A percentile compares a stretch with the other conserved stretches of the same genome.
Evolutionary conservation across 1,140 invertebrate species (phyloP).

Genomic region (Drosophila pandora): DNA sequence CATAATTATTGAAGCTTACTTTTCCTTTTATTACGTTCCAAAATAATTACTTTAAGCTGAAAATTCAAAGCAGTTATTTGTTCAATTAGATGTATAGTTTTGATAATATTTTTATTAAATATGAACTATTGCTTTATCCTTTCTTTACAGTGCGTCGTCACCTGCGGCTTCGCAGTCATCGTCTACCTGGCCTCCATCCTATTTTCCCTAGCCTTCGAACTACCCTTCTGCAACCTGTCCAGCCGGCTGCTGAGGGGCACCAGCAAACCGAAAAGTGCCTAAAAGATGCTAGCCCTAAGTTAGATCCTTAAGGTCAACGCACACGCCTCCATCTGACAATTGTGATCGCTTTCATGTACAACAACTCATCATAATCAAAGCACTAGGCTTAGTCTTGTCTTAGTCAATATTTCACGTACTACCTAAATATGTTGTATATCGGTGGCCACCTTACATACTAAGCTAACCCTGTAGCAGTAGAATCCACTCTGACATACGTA

Average conservation of each 20-base stretch:
- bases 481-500: slow-evolving; percentile 12
- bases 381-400: slow-evolving; percentile 38
- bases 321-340: slow-evolving; percentile 68
- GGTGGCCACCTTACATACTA: slow-evolving; percentile 46
- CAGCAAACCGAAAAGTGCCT: slow-evolving; percentile 56
- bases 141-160: slow-evolving; percentile 65
- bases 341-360: slow-evolving; percentile 76
- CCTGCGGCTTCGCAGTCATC: slow-evolving; percentile 77
- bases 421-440: slow-evolving; percentile 16
- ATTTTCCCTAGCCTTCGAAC: slow-evolving; percentile 79
- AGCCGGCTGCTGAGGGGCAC: slow-evolving; percentile 52
- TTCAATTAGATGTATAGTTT: neutral
- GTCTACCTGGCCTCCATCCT: slow-evolving; percentile 77
- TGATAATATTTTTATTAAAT: neutral
- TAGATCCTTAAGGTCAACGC: slow-evolving; percentile 32
- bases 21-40: neutral
- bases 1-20: neutral
- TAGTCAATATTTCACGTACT: slow-evolving; percentile 35
- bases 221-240: slow-evolving; percentile 82
- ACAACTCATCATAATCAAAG: slow-evolving; percentile 49
- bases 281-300: slow-evolving; percentile 61
- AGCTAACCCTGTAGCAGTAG: slow-evolving; percentile 13
- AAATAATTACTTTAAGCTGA: neutral
- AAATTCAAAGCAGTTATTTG: neutral
- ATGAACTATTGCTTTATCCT: neutral